Percentiles rank a stretch among this genome's conserved stretches.
Evolutionary conservation across 1,140 invertebrate species (phyloP).

Genomic region (Cherax quadricarinatus): DNA sequence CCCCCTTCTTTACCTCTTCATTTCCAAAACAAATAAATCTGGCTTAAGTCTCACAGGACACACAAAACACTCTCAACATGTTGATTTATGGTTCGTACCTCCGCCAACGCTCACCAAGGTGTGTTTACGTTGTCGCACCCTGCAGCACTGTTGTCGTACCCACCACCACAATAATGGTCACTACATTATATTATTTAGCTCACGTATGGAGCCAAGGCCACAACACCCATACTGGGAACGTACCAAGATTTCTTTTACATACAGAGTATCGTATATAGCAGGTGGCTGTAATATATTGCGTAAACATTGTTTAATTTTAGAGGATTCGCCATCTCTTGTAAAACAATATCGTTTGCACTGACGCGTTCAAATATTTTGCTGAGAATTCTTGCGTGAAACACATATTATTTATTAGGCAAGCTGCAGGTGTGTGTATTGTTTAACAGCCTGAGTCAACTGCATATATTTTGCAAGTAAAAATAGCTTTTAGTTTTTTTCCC

Average conservation of each 20-base stretch:
- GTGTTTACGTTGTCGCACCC: neutral
- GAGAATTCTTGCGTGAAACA: neutral
- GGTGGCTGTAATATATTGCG: neutral
- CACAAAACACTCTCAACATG: neutral
- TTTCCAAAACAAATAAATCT: neutral
- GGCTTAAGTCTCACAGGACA: neutral
- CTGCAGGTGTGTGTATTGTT: neutral
- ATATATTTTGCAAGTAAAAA: too few species aligned
- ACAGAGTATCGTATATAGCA: neutral
- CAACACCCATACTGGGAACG: neutral
- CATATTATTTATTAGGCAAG: neutral
- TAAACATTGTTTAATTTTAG: neutral
- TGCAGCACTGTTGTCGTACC: neutral
- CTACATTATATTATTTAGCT: neutral
- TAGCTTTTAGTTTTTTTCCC: too few species aligned
- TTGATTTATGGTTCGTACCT: neutral
- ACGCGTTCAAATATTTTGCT: too few species aligned
- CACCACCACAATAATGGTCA: neutral
- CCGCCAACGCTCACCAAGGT: neutral
- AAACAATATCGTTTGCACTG: neutral
- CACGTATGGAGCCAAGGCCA: neutral
- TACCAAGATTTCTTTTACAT: conserved; percentile 1
- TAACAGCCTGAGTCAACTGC: too few species aligned
- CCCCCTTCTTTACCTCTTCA: too few species aligned
- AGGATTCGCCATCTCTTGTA: neutral